These are phyloP conservation scores for Lasioglossum baleicum DNA, from an alignment of 1,140 invertebrate genomes.

Conservation along the genomic window DNA sequence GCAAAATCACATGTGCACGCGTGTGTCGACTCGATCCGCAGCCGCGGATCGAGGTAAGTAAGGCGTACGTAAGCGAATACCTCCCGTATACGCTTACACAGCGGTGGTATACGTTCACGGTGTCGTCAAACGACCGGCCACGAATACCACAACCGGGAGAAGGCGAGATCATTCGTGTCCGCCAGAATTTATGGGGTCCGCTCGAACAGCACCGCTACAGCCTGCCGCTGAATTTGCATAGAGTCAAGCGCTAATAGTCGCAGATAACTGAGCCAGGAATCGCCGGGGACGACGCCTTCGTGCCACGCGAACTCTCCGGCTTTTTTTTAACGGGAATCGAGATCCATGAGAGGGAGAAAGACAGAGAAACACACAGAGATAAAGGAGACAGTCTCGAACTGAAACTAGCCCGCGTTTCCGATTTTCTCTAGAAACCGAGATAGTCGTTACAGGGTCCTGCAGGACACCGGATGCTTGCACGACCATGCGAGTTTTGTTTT, in stretches of 20 bases:
- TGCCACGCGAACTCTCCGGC: constrained; percentile 46
- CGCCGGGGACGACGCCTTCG: constrained; percentile 34
- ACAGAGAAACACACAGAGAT: too few relatives aligned
- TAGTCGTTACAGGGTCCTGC: not conserved
- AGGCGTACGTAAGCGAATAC: constrained; percentile 49
- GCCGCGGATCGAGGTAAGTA: constrained; percentile 51
- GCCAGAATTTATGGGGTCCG: constrained; percentile 76
- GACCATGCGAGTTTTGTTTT: not conserved
- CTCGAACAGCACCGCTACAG: constrained; percentile 66
- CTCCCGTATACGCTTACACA: constrained; percentile 47
- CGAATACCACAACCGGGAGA: constrained; percentile 61
- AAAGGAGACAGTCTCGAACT: too few relatives aligned
- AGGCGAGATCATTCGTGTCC: constrained; percentile 74
- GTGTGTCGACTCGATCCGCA: not conserved
- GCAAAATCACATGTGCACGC: not conserved
- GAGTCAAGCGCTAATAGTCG: constrained; percentile 75
- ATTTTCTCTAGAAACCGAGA: not conserved
- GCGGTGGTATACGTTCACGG: constrained; percentile 34
- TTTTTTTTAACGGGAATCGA: not conserved
- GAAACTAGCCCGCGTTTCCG: not conserved
- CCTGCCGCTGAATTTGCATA: constrained; percentile 76
- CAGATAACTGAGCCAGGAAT: constrained; percentile 69
- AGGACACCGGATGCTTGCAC: not conserved
- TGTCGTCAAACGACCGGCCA: constrained; percentile 71
- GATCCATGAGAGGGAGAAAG: not conserved